Base-by-base conservation (phyloP, 2,113 vertebrate genomes). In the Microcebus tavaratra region DNA sequence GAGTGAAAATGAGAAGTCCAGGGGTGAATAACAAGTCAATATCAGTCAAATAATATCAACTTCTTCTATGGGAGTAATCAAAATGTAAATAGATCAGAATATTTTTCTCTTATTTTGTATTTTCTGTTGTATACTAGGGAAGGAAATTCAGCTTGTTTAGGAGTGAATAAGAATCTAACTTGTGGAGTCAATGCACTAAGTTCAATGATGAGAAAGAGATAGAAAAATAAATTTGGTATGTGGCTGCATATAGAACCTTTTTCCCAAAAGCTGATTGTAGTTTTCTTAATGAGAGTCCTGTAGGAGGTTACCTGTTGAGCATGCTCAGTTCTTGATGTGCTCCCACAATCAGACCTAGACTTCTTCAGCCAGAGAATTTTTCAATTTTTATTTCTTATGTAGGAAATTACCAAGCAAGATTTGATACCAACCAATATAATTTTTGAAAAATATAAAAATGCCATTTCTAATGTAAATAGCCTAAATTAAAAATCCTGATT, bases 361-460 rank as follows among this genome's bases (percentile, higher is more conserved):
- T 45, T 57, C 15, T 31, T 88, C 13, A 79, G 12, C 8, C n/a
- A 63, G 36, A 83, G 6, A 55, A 63, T 14, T 80, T 90, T 88
- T 87, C 50, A 6, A 48, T 84, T 90, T 84, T 78, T 31, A 91
- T 25, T 53, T 82, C 8, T 68, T 94, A 83, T 34, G 9, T 18
- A 73, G 50, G 93, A 95, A 91, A 83, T 59, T 72, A 75, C 39
- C 15, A 83, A 91, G 84, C n/a, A 42, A 7, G 6, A 94, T 90
- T 90, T 89, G 12, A 85, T 79, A 25, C 1, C 10, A 85, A 45
- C 1, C 4, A 76, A 57, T 3, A 61, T 20, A 23, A 50, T 25
- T 79, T 34, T 57, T 68, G 5, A 85, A 84, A 93, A 75, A 70
- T 42, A 72, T 31, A 50, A 34, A 79, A 82, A 0, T 68, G 9